Conservation (phyloP, 2,888 invertebrate genomes). For the Zeuzera pyrina region DNA sequence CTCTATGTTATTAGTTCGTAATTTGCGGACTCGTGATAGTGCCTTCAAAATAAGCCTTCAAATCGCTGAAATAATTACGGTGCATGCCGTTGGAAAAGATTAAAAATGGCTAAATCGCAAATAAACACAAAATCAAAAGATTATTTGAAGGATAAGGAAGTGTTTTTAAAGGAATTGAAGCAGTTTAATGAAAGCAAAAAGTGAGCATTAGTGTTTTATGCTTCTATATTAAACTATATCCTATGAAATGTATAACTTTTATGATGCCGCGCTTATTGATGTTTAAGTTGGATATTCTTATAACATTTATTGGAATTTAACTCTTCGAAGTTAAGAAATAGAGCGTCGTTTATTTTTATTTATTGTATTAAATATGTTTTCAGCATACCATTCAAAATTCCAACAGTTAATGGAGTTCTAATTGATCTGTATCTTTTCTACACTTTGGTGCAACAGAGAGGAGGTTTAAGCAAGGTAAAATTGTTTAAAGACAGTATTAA, state of each 20-base stretch:
- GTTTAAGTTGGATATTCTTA: too few species aligned
- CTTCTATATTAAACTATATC: slow-evolving; percentile 6
- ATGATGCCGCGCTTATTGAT: too few species aligned
- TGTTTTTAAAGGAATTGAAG: slow-evolving; percentile 87
- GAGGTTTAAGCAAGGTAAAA: slow-evolving; percentile 95
- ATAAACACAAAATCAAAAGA: slow-evolving; percentile 75
- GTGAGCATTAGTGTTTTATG: slow-evolving; percentile 72
- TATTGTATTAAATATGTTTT: slow-evolving; percentile 60
- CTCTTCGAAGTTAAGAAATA: too few species aligned
- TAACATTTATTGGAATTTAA: too few species aligned
- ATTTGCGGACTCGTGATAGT: too few species aligned
- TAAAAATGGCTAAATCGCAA: slow-evolving; percentile 63
- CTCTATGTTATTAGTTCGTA: too few species aligned
- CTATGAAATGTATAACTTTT: too few species aligned
- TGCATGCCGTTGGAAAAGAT: not conserved
- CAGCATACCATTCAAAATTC: slow-evolving; percentile 74
- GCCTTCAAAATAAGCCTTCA: too few species aligned
- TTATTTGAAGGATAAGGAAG: slow-evolving; percentile 84
- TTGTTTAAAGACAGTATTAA: slow-evolving; percentile 2
- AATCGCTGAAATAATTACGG: too few species aligned
- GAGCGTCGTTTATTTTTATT: too few species aligned
- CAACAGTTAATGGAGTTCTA: slow-evolving; percentile 89
- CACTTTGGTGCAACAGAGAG: slow-evolving; percentile 90
- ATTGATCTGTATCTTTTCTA: slow-evolving; percentile 95
- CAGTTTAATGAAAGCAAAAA: slow-evolving; percentile 94